Evolutionary conservation across 2,113 vertebrate species (phyloP), one percentile per base, ranked within the genome.

Genomic region (Engraulis encrasicolus): DNA sequence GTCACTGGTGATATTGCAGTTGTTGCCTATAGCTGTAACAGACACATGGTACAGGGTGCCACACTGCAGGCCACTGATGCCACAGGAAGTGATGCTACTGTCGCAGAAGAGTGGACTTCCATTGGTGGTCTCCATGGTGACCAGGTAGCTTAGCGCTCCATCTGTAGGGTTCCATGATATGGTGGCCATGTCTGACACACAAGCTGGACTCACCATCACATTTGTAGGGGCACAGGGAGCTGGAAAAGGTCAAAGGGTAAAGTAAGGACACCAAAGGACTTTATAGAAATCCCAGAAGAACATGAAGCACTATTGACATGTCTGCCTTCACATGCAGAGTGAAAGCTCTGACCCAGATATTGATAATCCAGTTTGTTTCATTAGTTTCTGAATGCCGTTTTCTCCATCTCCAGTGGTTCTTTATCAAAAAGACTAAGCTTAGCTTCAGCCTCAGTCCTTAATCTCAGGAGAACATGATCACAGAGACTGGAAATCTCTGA

Each of bases 1-100:
- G 9, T 23, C 34, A 61, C 90, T 50, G 0, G 79, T 81, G 40
- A 90, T 88, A 4, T 58, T 88, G 88, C 93, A 95, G 84, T 82
- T 89, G 19, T 82, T 80, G 79, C 85, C 89, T 4, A 88, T 88
- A 11, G 91, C 92, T 80, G 78, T 82, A 17, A 92, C 82, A 27
- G 87, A 82, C 36, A 88, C 81, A 3, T 84, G 86, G 54, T 90
- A 90, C 20, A 37, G 12, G 54, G 77, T 77, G 9, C 91, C 90
- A 83, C 91, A 92, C 4, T 17, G 77, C 52, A 92, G 58, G 15
- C 87, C 74, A 0, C 31, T 50, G 83, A 92, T 82, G 71, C 84
- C 74, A 81, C 91, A 92, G 78, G 85, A 84, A 20, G 61, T 81
- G 52, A 50, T 71, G 78, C 66, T 87, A 36, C 87, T 86, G 82